Conservation (phyloP, 2,888 invertebrate genomes). For the Cephus spinipes region DNA sequence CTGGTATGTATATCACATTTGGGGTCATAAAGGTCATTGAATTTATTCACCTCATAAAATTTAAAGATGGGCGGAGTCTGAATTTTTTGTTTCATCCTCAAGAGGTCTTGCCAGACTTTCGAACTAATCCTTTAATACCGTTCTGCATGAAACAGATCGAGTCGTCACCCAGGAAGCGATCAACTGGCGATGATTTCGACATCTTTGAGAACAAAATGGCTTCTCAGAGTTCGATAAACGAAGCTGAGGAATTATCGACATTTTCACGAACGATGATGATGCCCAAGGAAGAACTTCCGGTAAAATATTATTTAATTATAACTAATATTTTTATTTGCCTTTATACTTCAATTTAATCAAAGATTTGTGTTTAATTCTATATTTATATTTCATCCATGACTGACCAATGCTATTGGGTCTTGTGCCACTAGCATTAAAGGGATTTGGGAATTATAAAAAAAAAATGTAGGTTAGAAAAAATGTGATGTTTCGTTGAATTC, state of each 20-base stretch:
- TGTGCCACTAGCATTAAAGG: not conserved
- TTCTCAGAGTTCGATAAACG: not conserved
- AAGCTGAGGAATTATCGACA: conserved; percentile 9
- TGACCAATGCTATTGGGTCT: not conserved
- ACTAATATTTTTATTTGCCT: not conserved
- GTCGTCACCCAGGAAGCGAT: not conserved
- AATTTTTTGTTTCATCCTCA: not conserved
- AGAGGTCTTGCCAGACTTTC: not conserved
- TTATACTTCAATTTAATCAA: not conserved
- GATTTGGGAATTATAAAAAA: not conserved
- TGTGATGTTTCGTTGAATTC: not conserved
- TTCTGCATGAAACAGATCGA: not conserved
- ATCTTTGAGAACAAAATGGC: not conserved
- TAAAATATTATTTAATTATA: not conserved
- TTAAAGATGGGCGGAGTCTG: not conserved
- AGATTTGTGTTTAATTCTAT: not conserved
- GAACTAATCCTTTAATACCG: not conserved
- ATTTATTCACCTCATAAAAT: not conserved
- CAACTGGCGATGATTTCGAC: not conserved
- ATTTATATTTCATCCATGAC: not conserved
- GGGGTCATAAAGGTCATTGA: not conserved
- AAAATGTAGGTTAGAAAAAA: not conserved
- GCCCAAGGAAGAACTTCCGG: conserved; percentile 18
- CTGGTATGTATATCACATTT: not conserved
- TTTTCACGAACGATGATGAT: conserved; percentile 17